phyloP scores from a whole-genome alignment of 2,113 vertebrate genomes.

The Rhea pennata region DNA sequence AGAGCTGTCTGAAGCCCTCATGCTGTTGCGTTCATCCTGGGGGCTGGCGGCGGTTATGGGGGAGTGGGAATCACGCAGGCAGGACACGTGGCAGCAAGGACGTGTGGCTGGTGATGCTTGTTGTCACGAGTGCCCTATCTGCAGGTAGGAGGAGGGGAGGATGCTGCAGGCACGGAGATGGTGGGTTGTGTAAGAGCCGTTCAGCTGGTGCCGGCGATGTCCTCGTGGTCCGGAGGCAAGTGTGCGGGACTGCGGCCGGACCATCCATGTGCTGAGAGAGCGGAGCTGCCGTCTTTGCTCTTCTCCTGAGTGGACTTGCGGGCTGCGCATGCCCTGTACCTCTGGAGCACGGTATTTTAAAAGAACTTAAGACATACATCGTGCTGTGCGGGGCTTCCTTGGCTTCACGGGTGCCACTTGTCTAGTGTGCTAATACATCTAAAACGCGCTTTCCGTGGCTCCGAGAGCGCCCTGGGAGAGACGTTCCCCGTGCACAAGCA shows the following conservation, averaged over 20 bases:
- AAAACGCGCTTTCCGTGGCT: background rate
- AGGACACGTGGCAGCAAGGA: too few species aligned
- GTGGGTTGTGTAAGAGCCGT: too few species aligned
- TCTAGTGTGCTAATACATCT: background rate
- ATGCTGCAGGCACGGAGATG: background rate
- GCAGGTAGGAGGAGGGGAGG: background rate
- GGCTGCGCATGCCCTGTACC: background rate
- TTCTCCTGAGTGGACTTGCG: background rate
- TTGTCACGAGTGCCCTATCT: too few species aligned
- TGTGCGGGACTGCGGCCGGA: too few species aligned
- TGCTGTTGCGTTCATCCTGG: background rate
- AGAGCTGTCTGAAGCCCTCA: background rate
- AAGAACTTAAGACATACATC: rapidly evolving
- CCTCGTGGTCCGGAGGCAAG: background rate
- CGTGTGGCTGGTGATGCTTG: background rate
- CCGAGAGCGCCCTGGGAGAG: too few species aligned
- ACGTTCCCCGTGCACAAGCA: too few species aligned
- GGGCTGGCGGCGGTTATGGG: background rate
- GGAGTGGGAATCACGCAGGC: background rate
- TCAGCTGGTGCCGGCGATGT: background rate
- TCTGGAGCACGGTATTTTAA: background rate
- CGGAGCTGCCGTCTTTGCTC: background rate
- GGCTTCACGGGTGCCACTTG: rapidly evolving
- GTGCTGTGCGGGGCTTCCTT: background rate
- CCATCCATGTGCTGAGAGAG: background rate